A percentile compares a stretch with the other conserved stretches of the same genome.
phyloP scores from a whole-genome alignment of 2,888 invertebrate genomes.

The Helleia helle region DNA sequence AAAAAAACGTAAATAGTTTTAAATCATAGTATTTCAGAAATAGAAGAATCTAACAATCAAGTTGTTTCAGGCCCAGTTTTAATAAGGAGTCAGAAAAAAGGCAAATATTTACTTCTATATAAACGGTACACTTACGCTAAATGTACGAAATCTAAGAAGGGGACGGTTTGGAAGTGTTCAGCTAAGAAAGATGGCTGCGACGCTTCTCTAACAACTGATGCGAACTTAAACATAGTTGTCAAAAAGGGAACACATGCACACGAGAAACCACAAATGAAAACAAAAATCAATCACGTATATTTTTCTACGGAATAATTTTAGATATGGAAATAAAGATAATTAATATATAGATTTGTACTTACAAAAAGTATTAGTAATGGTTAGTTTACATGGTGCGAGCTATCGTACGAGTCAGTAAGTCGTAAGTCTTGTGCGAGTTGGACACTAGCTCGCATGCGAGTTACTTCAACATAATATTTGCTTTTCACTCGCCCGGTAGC shows the following conservation, averaged over 20 bases:
- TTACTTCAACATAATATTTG: too few relatives aligned
- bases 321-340: too few relatives aligned
- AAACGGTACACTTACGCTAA: constrained; percentile 39
- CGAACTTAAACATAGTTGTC: constrained; percentile 41
- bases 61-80: constrained; percentile 46
- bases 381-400: too few relatives aligned
- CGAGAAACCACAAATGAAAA: constrained; percentile 27
- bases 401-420: too few relatives aligned
- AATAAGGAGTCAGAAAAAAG: constrained; percentile 45
- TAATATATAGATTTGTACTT: too few relatives aligned
- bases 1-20: too few relatives aligned
- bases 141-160: constrained; percentile 53
- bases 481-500: too few relatives aligned
- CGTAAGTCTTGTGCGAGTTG: too few relatives aligned
- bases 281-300: constrained; percentile 57
- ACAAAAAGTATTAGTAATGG: too few relatives aligned
- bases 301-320: constrained; percentile 42
- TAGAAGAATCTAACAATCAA: not conserved
- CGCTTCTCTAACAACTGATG: constrained; percentile 45
- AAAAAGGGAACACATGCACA: constrained; percentile 42
- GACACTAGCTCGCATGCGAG: too few relatives aligned
- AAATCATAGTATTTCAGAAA: too few relatives aligned
- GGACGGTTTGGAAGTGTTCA: constrained; percentile 54
- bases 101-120: constrained; percentile 42
- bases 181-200: constrained; percentile 47